Conservation (phyloP, 1,140 invertebrate genomes). For the Drosophila insularis region DNA sequence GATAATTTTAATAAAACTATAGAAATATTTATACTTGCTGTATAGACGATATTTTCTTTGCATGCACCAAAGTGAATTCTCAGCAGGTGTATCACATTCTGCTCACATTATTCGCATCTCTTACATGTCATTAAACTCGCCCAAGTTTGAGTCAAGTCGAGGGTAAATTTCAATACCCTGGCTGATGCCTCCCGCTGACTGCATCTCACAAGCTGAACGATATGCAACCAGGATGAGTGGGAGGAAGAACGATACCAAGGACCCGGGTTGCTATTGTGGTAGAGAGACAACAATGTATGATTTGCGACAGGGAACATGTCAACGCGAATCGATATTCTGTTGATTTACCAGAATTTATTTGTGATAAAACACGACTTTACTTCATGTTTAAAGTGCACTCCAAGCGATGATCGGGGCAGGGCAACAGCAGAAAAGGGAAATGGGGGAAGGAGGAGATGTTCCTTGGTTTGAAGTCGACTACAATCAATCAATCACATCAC, state of each 20-base stretch:
- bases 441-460: background rate
- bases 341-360: constrained; percentile 74
- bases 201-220: constrained; percentile 26
- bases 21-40: too few relatives aligned
- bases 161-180: constrained; percentile 26
- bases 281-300: constrained; percentile 15
- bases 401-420: constrained; percentile 30
- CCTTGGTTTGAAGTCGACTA: constrained; percentile 13
- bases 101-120: background rate
- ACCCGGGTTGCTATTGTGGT: background rate
- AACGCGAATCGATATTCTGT: constrained; percentile 66
- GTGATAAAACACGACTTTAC: constrained; percentile 73
- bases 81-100: background rate
- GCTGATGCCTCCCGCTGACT: constrained; percentile 44
- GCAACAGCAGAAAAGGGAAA: too few relatives aligned
- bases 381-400: constrained; percentile 72
- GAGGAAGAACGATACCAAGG: background rate
- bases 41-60: background rate
- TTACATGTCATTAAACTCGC: constrained; percentile 53
- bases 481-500: constrained; percentile 70
- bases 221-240: constrained; percentile 3
- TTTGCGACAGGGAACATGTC: constrained; percentile 42
- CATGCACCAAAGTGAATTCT: background rate
- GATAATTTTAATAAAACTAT: too few relatives aligned
- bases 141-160: constrained; percentile 6